Evolutionary conservation across 1,140 invertebrate species (phyloP), one percentile per base, ranked within the genome.

Genomic region (Anastrepha obliqua): DNA sequence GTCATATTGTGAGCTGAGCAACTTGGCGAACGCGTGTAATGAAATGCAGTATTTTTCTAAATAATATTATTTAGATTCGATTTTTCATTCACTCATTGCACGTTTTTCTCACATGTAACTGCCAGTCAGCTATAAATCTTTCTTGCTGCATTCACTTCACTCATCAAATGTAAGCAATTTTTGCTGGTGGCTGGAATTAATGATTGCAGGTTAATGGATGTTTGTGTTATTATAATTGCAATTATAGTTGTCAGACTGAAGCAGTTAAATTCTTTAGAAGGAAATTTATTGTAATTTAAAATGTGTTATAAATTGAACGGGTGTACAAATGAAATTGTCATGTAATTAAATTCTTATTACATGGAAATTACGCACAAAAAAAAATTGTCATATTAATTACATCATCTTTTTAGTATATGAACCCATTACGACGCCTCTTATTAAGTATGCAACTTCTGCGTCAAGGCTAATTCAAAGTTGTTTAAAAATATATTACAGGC

Each of bases 141-240:
- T 70, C 0, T 55, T 55, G n/a, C 9, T n/a, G 29, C 7, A 29
- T 29, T 9, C 11, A n/a, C 42, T 51, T 81, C 55, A 7, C 17
- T 74, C 44, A 17, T 74, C 70, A 74, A 47, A 74, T 74, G 70
- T 29, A 74, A 13, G 39, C 67, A 47, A 15, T 70, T 42, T 5
- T 3, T 1, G 70, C 17, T 62, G 6, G 29, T 44, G 67, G 60
- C 60, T 11, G 17, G 42, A 2, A 8, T 81, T 29, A 55, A 81
- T 81, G 20, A 47, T 81, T 58, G n/a, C n/a, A 55, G n/a, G 55
- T 81, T 81, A 81, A 81, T 81, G 74, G 2, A 81, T 81, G 29
- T 29, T 29, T 29, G 29, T 29, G 20, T 67, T 5, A 67, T 81
- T 81, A 29, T 51, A 81, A 81, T 81, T 81, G 47, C 64, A 67